Evolutionary conservation across 2,888 invertebrate genomes (phyloP).

Genomic region (Acrobasis suavella): DNA sequence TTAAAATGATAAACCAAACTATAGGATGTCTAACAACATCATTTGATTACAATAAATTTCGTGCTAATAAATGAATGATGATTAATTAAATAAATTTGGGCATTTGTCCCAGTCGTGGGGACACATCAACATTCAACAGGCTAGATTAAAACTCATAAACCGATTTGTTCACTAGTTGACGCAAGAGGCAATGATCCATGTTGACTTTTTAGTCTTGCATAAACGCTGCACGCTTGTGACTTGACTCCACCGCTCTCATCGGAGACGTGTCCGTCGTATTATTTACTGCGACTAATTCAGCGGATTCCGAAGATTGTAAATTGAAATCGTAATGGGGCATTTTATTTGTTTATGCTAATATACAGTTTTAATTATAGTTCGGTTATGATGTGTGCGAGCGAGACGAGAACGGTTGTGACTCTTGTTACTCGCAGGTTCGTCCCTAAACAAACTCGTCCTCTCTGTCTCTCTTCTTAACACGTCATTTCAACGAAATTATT

Average conservation of each 20-base stretch:
- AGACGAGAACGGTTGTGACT: constrained; percentile 34
- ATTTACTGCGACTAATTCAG: constrained; percentile 80
- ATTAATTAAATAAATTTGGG: too few species aligned
- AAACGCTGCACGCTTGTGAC: constrained; percentile 14
- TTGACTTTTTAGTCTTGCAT: too few species aligned
- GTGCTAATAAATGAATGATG: too few species aligned
- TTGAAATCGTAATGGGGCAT: constrained; percentile 80
- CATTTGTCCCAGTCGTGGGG: too few species aligned
- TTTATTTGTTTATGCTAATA: constrained; percentile 83
- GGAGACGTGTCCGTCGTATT: constrained; percentile 67
- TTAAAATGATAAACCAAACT: too few species aligned
- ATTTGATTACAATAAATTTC: too few species aligned
- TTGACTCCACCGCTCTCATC: constrained; percentile 52
- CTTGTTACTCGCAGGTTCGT: constrained; percentile 8
- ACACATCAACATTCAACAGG: background rate
- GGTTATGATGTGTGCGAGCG: constrained; percentile 48
- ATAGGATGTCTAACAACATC: too few species aligned
- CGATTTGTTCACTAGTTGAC: too few species aligned
- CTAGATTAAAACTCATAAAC: background rate
- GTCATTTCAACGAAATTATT: too few species aligned
- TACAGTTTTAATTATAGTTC: constrained; percentile 74
- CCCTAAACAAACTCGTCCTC: too few species aligned
- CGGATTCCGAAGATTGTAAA: constrained; percentile 79
- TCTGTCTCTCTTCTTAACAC: too few species aligned
- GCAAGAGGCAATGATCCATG: too few species aligned